phyloP scores from a whole-genome alignment of 2,888 invertebrate genomes.

The Drosophila suboccidentalis region DNA sequence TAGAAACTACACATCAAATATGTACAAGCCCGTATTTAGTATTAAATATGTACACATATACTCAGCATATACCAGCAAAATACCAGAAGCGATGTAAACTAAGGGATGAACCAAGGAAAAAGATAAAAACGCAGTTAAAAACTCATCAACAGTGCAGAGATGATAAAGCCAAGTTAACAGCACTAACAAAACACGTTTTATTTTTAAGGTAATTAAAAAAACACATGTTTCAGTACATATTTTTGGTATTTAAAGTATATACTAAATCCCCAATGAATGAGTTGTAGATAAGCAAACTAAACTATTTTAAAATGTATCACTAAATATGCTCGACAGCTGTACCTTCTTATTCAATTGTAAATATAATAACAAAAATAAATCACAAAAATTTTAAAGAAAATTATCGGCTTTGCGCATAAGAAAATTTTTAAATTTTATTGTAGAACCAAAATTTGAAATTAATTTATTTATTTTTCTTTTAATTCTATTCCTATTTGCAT shows the following conservation, averaged over 20 bases:
- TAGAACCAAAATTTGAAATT: too few relatives aligned
- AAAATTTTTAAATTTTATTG: too few relatives aligned
- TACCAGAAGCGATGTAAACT: neutral
- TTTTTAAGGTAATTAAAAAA: slow-evolving; percentile 8
- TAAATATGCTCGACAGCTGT: too few relatives aligned
- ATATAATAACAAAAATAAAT: too few relatives aligned
- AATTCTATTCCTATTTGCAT: neutral
- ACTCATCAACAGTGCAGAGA: slow-evolving; percentile 10
- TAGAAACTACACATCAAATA: slow-evolving; percentile 26
- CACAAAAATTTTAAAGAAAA: too few relatives aligned
- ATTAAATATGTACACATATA: slow-evolving; percentile 16
- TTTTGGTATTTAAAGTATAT: slow-evolving; percentile 17
- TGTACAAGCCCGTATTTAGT: slow-evolving; percentile 15
- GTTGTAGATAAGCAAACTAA: slow-evolving; percentile 7
- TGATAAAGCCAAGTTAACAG: slow-evolving; percentile 4
- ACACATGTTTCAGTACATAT: neutral
- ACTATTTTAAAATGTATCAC: neutral
- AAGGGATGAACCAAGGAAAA: neutral
- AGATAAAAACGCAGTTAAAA: slow-evolving; percentile 5
- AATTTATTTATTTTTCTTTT: too few relatives aligned
- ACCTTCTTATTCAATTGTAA: too few relatives aligned
- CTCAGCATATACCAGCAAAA: slow-evolving; percentile 4
- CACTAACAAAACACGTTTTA: neutral
- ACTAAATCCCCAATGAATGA: slow-evolving; percentile 13
- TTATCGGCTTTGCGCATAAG: too few relatives aligned